A percentile compares a stretch with the other conserved stretches of the same genome.
Evolutionary conservation across 2,797 vertebrate genomes (phyloP).

Genomic region (Holocentrus rufus): DNA sequence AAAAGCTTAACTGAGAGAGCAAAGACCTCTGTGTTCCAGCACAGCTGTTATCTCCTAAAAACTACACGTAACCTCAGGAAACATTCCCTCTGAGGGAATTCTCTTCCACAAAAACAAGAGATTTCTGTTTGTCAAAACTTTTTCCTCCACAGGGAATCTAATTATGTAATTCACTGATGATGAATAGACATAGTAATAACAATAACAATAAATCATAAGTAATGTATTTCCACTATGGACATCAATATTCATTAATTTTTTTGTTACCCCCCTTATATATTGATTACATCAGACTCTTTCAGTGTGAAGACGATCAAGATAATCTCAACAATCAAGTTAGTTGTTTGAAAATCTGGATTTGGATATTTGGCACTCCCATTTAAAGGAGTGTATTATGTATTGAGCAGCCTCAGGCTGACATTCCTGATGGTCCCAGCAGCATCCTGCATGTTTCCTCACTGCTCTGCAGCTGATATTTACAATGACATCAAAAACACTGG

Average conservation of each 20-base stretch:
- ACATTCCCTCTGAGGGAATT: slow-evolving; percentile 50
- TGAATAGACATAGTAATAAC: neutral
- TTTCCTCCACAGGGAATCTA: neutral
- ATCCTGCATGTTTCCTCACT: slow-evolving; percentile 16
- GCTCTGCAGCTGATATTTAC: neutral
- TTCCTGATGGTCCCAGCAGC: slow-evolving; percentile 1
- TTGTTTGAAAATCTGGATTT: neutral
- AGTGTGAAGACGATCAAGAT: neutral
- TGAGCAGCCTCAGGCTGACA: neutral
- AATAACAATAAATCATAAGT: neutral
- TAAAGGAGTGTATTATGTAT: neutral
- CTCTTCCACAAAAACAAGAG: slow-evolving; percentile 42
- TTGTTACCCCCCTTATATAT: neutral
- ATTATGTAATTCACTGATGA: neutral
- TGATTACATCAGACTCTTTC: neutral
- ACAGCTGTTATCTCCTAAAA: slow-evolving; percentile 67
- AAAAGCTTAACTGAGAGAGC: slow-evolving; percentile 61
- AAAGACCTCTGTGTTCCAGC: slow-evolving; percentile 66
- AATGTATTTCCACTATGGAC: neutral
- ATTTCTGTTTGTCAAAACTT: slow-evolving; percentile 32
- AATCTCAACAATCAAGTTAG: neutral
- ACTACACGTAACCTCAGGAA: slow-evolving; percentile 50
- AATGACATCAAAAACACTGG: neutral
- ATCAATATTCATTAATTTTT: neutral
- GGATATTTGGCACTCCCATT: neutral